These are phyloP conservation scores for Solenodon paradoxus DNA, from an alignment of 2,113 vertebrate species.

Conservation along the genomic window DNA sequence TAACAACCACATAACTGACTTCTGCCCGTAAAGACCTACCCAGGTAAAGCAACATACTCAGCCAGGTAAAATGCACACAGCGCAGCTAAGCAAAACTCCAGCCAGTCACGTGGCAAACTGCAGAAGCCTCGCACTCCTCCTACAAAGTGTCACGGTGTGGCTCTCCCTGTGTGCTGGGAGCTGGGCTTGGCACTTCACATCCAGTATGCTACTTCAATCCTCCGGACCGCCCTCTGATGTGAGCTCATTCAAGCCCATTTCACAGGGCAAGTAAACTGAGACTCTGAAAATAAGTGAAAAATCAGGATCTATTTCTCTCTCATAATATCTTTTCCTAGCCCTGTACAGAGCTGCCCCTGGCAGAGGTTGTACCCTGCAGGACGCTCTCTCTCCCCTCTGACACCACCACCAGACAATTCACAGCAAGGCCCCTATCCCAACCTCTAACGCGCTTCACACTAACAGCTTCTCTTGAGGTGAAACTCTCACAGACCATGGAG, in stretches of 20 bases:
- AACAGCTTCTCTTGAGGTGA: not conserved
- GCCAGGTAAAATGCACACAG: not conserved
- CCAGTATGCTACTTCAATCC: not conserved
- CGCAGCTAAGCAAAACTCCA: not conserved
- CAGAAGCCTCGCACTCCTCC: not conserved
- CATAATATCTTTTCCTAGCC: not conserved
- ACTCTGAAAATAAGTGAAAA: not conserved
- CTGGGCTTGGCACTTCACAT: not conserved
- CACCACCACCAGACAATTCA: not conserved
- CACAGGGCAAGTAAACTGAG: not conserved
- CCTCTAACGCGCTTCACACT: not conserved
- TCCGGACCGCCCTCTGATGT: not conserved
- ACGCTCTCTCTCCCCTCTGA: not conserved
- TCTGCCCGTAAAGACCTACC: accelerated
- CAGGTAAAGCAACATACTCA: not conserved
- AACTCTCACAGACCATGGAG: not conserved
- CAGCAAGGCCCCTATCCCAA: not conserved
- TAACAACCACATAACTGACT: not conserved
- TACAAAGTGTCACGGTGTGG: not conserved
- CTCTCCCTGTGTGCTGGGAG: not conserved
- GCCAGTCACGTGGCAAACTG: accelerated
- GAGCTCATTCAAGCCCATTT: not conserved
- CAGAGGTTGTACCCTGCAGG: not conserved
- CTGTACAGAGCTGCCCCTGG: not conserved
- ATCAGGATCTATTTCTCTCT: not conserved